Conservation (phyloP, 2,888 invertebrate species). For the Callinectes sapidus region DNA sequence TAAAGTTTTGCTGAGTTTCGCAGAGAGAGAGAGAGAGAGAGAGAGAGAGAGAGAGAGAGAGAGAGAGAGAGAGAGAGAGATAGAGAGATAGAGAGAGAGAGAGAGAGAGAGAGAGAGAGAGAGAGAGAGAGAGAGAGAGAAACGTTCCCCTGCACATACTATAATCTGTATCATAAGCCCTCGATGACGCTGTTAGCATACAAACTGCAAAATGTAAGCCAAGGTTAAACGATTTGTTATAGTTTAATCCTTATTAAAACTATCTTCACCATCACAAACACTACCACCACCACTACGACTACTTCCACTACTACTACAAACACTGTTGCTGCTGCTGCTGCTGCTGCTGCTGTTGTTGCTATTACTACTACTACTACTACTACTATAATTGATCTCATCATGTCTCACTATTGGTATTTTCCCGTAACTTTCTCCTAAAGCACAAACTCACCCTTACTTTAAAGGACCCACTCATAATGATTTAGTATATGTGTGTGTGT, state of each 20-base stretch:
- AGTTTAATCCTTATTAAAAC: background rate
- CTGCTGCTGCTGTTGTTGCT: background rate
- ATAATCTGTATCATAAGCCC: background rate
- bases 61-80: background rate
- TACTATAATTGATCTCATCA: background rate
- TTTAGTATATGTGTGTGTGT: background rate
- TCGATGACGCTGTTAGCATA: background rate
- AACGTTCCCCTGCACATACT: background rate
- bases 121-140: conserved; percentile 24
- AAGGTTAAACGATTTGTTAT: background rate
- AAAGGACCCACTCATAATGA: background rate
- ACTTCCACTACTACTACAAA: background rate
- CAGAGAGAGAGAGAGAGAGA: background rate
- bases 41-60: background rate
- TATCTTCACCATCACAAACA: background rate
- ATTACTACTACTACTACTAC: background rate
- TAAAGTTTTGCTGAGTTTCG: background rate
- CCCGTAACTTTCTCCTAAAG: background rate
- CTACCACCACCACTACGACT: background rate
- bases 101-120: background rate
- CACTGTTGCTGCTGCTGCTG: background rate
- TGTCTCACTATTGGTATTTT: background rate
- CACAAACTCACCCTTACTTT: background rate
- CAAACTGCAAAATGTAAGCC: background rate
- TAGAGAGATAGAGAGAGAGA: background rate